Percentiles rank a stretch among this genome's conserved stretches.
These are phyloP conservation scores for Phengaris alcon DNA, from an alignment of 2,888 invertebrate genomes.

Conservation along the genomic window DNA sequence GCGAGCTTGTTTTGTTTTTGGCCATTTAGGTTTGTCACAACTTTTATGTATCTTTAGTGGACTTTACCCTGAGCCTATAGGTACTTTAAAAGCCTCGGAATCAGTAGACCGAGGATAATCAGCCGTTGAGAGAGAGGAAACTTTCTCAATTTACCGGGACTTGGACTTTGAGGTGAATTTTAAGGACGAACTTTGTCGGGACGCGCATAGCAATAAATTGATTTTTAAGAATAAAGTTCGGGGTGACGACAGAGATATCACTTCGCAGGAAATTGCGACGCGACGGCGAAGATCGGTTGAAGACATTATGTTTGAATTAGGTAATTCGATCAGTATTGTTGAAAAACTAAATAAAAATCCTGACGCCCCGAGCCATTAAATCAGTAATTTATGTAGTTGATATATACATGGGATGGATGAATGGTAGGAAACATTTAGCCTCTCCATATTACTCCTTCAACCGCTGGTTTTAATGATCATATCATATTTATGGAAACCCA, in stretches of 20 bases:
- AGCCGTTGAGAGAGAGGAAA: slow-evolving; percentile 33
- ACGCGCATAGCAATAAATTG: slow-evolving; percentile 22
- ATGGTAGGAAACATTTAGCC: background rate
- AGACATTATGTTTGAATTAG: slow-evolving; percentile 3
- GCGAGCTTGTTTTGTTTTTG: background rate
- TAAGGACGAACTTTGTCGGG: slow-evolving; percentile 27
- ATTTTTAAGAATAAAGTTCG: slow-evolving; percentile 10
- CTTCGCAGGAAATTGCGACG: slow-evolving; percentile 9
- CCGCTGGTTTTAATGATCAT: too few species aligned
- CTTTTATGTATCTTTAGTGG: slow-evolving; percentile 34
- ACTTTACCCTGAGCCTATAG: slow-evolving; percentile 30
- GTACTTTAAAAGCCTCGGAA: slow-evolving; percentile 30
- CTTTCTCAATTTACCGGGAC: slow-evolving; percentile 38
- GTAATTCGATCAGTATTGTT: background rate
- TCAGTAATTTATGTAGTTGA: too few species aligned
- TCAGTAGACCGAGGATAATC: slow-evolving; percentile 28
- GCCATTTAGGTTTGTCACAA: slow-evolving; percentile 22
- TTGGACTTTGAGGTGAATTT: slow-evolving; percentile 36
- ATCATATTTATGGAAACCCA: background rate
- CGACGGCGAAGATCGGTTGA: background rate
- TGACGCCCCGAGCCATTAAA: too few species aligned
- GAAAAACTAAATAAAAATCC: background rate
- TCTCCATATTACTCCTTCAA: too few species aligned
- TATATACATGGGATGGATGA: background rate
- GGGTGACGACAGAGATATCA: background rate